A percentile compares a stretch with the other conserved stretches of the same genome.
These are phyloP conservation scores for Orientallactaga sibirica DNA, from an alignment of 2,797 vertebrate genomes.

Conservation along the genomic window DNA sequence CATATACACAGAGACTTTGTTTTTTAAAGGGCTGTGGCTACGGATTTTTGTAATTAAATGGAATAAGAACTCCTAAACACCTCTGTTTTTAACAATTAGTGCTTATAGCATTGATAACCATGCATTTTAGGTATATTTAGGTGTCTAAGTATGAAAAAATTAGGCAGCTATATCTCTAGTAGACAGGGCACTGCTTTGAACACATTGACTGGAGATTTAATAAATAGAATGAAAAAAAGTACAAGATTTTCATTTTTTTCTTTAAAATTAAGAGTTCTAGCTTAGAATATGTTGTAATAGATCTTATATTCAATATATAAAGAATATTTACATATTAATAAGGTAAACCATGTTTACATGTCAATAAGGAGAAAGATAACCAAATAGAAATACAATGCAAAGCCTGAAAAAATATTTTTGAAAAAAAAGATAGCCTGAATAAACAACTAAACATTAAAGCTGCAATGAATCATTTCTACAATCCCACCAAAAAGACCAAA, in stretches of 20 bases:
- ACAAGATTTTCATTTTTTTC: slow-evolving; percentile 11
- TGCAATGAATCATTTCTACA: background rate
- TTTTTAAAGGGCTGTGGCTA: too few species aligned
- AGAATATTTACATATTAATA: background rate
- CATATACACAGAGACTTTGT: background rate
- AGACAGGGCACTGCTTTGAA: background rate
- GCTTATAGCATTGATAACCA: background rate
- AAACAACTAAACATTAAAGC: background rate
- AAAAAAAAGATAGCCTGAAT: slow-evolving; percentile 1
- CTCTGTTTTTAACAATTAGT: background rate
- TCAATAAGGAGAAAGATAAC: background rate
- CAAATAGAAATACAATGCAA: background rate
- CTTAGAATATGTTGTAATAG: background rate
- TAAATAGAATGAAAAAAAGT: background rate
- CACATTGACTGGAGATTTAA: background rate
- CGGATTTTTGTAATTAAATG: background rate
- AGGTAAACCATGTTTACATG: background rate
- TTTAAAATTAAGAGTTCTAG: slow-evolving; percentile 1
- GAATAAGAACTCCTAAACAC: background rate
- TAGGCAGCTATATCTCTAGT: background rate
- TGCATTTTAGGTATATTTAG: background rate
- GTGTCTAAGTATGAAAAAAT: background rate
- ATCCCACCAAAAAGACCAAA: background rate
- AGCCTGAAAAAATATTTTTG: background rate
- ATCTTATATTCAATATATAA: background rate